Evolutionary conservation across 1,140 invertebrate species (phyloP), one percentile per base, ranked within the genome.

Genomic region (Drosophila melanica): DNA sequence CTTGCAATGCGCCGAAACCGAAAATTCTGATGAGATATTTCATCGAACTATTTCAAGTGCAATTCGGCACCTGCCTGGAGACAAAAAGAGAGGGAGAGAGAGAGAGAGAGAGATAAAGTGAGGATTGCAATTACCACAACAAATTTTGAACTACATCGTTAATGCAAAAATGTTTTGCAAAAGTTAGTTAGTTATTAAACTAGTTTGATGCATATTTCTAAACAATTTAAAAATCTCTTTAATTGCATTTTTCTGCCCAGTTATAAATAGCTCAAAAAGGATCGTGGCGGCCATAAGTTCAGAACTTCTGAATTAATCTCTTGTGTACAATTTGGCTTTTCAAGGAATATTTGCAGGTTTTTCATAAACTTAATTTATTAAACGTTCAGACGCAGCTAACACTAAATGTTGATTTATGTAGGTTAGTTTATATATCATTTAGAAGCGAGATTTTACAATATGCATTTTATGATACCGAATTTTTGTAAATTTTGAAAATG

Each of bases 1-100:
- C 55, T 42, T 54, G 35, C 35, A 23, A 41, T 18, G 23, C 16
- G 14, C 54, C 7, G 23, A 30, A 44, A 42, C 54, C n/a, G n/a
- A n/a, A 44, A 30, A 57, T 27, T 42, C 16, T 30, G 23, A 16
- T 44, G 7, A 42, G 23, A 44, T 71, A 60, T 20, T 47, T 60
- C 65, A 60, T 53, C 41, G 58, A 62, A 62, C 33, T 48, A 41
- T 53, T 37, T 59, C 45, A 53, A 50, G 54, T 18, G 54, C 18
- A 33, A 55, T 41, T 66, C 63, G 41, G 37, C 42, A 48, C 50
- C 39, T 3, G 41, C 33, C 60, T n/a, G n/a, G n/a, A n/a, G n/a
- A n/a, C n/a, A n/a, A n/a, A n/a, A n/a, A n/a, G n/a, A n/a, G n/a
- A 47, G 10, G 20, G 3, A 45, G 42, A 10, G 12, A 37, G 35